phyloP scores from a whole-genome alignment of 1,140 invertebrate genomes.

The Myzus persicae region DNA sequence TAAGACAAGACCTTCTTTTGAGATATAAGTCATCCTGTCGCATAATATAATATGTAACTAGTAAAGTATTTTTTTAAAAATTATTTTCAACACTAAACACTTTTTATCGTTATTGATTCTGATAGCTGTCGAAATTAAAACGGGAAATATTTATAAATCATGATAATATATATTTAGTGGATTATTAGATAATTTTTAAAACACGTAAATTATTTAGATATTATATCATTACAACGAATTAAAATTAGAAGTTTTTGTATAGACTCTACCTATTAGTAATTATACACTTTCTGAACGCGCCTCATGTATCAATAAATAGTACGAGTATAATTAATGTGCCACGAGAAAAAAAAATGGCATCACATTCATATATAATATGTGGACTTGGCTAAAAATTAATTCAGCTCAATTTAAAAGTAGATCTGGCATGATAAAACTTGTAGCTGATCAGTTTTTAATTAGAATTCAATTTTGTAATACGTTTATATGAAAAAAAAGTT shows the following conservation, averaged over 20 bases:
- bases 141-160: neutral
- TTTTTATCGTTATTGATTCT: neutral
- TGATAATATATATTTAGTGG: neutral
- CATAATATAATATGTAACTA: neutral
- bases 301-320: neutral
- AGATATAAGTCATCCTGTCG: neutral
- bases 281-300: constrained; percentile 25
- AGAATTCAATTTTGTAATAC: constrained; percentile 32
- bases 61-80: neutral
- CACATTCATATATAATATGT: neutral
- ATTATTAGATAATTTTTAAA: neutral
- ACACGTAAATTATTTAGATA: neutral
- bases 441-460: constrained; percentile 33
- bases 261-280: neutral
- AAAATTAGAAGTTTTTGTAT: neutral
- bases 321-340: neutral
- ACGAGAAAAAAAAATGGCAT: neutral
- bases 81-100: neutral
- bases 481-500: constrained; percentile 4
- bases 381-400: neutral
- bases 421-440: constrained; percentile 23
- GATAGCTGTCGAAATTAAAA: neutral
- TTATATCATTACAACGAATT: neutral
- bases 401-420: constrained; percentile 22
- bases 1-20: neutral